Percentiles rank a stretch among this genome's conserved stretches.
These are phyloP conservation scores for Euproctis similis DNA, from an alignment of 2,888 invertebrate genomes.

Conservation along the genomic window DNA sequence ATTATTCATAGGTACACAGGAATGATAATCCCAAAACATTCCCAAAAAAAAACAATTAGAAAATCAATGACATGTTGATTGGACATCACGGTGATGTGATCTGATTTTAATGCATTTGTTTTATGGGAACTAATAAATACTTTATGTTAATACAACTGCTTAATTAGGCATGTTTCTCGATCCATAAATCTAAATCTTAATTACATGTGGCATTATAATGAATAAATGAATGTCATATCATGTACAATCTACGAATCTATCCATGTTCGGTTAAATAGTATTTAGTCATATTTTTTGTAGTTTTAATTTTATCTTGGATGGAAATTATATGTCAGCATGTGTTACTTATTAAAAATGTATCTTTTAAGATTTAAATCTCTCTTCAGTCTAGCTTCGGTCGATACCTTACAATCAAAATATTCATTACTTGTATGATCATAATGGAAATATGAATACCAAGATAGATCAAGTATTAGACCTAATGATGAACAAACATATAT, in stretches of 20 bases:
- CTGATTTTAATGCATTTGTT: slow-evolving; percentile 30
- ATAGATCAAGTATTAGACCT: slow-evolving; percentile 33
- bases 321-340: too few species aligned
- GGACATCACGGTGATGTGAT: slow-evolving; percentile 23
- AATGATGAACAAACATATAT: slow-evolving; percentile 49
- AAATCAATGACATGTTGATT: slow-evolving; percentile 21
- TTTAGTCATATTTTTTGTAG: too few species aligned
- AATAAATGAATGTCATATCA: slow-evolving; percentile 18
- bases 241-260: too few species aligned
- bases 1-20: background rate
- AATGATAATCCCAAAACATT: too few species aligned
- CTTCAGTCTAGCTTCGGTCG: too few species aligned
- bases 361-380: too few species aligned
- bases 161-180: slow-evolving; percentile 65
- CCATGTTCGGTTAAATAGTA: too few species aligned
- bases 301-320: too few species aligned
- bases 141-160: slow-evolving; percentile 51
- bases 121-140: slow-evolving; percentile 43
- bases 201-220: slow-evolving; percentile 30
- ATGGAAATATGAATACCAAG: slow-evolving; percentile 17
- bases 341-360: too few species aligned
- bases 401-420: slow-evolving; percentile 61
- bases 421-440: slow-evolving; percentile 35
- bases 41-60: slow-evolving; percentile 4
- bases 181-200: slow-evolving; percentile 65